Conservation (phyloP, 2,888 invertebrate species). For the Imbricaverruca yamaguchii region DNA sequence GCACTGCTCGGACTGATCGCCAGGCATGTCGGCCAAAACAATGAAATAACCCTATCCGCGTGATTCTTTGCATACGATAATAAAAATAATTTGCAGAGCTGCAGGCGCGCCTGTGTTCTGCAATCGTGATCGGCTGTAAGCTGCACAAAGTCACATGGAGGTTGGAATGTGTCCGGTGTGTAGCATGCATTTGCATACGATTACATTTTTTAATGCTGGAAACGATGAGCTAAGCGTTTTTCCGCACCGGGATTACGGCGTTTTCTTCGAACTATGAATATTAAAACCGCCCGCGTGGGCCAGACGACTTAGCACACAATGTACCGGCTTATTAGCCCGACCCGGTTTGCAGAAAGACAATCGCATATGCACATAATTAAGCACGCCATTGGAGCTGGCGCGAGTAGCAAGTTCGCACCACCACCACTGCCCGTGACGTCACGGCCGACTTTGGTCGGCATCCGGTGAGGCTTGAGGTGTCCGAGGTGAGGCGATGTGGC, state of each 20-base stretch:
- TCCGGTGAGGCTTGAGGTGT: too few species aligned
- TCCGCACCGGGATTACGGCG: background rate
- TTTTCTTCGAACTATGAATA: slow-evolving; percentile 5
- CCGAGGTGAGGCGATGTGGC: too few species aligned
- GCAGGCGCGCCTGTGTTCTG: background rate
- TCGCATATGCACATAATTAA: slow-evolving; percentile 1
- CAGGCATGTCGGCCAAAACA: background rate
- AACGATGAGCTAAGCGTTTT: background rate
- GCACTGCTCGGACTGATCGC: background rate
- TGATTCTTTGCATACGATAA: slow-evolving; percentile 6
- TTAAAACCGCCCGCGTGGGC: background rate
- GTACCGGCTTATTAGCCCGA: background rate
- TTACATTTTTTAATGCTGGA: background rate
- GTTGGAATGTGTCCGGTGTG: background rate
- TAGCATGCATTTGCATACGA: slow-evolving; percentile 19
- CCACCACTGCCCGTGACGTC: background rate
- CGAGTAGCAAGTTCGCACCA: background rate
- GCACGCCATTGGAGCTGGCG: background rate
- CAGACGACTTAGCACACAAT: background rate
- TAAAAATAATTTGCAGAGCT: background rate
- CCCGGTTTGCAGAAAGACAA: background rate
- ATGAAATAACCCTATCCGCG: slow-evolving; percentile 7
- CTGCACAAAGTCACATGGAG: background rate
- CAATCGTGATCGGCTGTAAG: background rate
- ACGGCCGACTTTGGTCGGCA: background rate